phyloP scores from a whole-genome alignment of 1,140 invertebrate genomes.

The Brachionus rotundiformis region DNA sequence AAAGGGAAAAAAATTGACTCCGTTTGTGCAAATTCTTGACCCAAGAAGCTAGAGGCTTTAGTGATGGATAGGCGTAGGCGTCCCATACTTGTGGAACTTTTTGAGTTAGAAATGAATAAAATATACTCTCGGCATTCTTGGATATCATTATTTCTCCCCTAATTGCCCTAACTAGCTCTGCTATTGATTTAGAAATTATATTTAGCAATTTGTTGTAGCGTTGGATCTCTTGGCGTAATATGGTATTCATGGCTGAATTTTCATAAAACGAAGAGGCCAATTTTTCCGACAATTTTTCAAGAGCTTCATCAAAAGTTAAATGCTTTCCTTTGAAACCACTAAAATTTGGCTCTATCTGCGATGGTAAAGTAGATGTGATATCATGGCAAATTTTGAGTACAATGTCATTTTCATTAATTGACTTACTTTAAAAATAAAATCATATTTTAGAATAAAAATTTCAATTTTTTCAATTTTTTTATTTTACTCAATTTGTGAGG shows the following conservation, averaged over 20 bases:
- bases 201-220: constrained; percentile 75
- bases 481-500: background rate
- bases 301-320: constrained; percentile 20
- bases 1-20: constrained; percentile 38
- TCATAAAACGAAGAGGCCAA: background rate
- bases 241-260: constrained; percentile 70
- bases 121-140: constrained; percentile 77
- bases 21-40: constrained; percentile 68
- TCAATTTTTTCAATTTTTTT: background rate
- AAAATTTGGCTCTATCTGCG: background rate
- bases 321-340: constrained; percentile 20
- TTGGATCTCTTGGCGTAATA: constrained; percentile 81
- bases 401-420: background rate
- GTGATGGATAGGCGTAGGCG: constrained; percentile 70
- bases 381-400: background rate
- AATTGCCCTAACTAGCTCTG: constrained; percentile 76
- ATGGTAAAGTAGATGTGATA: background rate
- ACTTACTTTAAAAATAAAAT: background rate
- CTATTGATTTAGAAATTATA: constrained; percentile 72
- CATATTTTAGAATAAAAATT: background rate
- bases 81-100: constrained; percentile 66
- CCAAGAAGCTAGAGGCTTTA: constrained; percentile 76
- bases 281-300: background rate
- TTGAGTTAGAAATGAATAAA: constrained; percentile 74
- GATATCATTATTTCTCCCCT: constrained; percentile 82